Percentiles rank a stretch among this genome's conserved stretches.
Conservation (phyloP, 2,797 vertebrate species). For the Lithobates pipiens region DNA sequence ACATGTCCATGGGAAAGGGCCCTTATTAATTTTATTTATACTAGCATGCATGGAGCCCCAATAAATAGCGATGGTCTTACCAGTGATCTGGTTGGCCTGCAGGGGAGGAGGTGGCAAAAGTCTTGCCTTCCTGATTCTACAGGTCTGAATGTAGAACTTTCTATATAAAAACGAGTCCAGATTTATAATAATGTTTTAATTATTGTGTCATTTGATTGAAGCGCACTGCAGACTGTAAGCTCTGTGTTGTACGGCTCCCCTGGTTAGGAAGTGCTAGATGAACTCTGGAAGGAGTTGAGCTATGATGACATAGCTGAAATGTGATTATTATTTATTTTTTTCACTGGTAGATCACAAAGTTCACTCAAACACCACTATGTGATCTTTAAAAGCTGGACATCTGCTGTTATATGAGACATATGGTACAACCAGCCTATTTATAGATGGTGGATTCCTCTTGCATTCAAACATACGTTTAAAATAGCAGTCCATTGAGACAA, state of each 20-base stretch:
- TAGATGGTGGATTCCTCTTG: slow-evolving; percentile 12
- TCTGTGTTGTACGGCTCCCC: not conserved
- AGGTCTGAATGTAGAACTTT: too few species aligned
- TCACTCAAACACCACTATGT: not conserved
- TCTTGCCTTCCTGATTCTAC: too few species aligned
- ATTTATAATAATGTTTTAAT: too few species aligned
- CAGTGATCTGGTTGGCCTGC: too few species aligned
- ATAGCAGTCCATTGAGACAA: not conserved
- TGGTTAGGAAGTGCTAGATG: not conserved
- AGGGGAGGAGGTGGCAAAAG: too few species aligned
- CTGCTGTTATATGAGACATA: not conserved
- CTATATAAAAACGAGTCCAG: too few species aligned
- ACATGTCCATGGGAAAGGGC: too few species aligned
- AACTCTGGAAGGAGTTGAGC: not conserved
- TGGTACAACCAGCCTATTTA: slow-evolving; percentile 2
- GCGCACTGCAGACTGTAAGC: too few species aligned
- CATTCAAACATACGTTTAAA: slow-evolving; percentile 1
- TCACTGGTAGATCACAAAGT: not conserved
- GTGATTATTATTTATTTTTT: not conserved
- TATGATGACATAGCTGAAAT: not conserved
- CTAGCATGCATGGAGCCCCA: too few species aligned
- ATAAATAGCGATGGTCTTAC: too few species aligned
- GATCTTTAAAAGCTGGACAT: slow-evolving; percentile 4
- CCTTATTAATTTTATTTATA: too few species aligned
- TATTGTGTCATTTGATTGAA: too few species aligned